phyloP scores from a whole-genome alignment of 2,797 vertebrate species.

The Melanitta fusca region DNA sequence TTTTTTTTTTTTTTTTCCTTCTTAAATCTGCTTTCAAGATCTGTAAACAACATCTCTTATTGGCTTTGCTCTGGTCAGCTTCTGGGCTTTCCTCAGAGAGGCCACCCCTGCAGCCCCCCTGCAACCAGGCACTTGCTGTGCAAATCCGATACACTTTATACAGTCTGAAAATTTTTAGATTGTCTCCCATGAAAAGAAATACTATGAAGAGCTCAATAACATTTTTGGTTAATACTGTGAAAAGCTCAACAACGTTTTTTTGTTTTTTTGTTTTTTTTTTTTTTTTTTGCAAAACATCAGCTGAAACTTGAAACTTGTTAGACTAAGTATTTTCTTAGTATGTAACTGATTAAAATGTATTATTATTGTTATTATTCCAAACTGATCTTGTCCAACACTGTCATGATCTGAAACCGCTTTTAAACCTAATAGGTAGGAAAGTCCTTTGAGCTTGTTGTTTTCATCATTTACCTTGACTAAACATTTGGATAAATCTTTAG shows the following conservation, averaged over 20 bases:
- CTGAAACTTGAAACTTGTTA: neutral
- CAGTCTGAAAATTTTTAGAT: neutral
- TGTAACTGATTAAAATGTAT: neutral
- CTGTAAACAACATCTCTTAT: no score
- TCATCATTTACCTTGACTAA: neutral
- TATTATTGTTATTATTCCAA: neutral
- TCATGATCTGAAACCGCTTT: neutral
- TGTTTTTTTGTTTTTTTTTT: no score
- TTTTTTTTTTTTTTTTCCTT: no score
- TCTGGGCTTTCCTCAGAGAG: no score
- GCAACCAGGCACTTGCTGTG: no score
- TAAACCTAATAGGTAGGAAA: neutral
- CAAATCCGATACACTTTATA: neutral
- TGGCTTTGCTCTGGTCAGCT: no score
- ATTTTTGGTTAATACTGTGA: neutral
- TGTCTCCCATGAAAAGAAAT: neutral
- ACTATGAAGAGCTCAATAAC: neutral
- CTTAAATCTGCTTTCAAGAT: no score
- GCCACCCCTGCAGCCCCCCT: no score
- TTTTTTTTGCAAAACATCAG: neutral
- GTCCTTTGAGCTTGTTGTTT: neutral
- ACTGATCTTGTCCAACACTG: neutral
- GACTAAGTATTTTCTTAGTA: neutral
- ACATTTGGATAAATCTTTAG: constrained; percentile 16
- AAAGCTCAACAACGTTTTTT: no score